These are phyloP conservation scores for Pseudomyrmex sp. DNA, from an alignment of 1,140 invertebrate genomes.

Conservation along the genomic window DNA sequence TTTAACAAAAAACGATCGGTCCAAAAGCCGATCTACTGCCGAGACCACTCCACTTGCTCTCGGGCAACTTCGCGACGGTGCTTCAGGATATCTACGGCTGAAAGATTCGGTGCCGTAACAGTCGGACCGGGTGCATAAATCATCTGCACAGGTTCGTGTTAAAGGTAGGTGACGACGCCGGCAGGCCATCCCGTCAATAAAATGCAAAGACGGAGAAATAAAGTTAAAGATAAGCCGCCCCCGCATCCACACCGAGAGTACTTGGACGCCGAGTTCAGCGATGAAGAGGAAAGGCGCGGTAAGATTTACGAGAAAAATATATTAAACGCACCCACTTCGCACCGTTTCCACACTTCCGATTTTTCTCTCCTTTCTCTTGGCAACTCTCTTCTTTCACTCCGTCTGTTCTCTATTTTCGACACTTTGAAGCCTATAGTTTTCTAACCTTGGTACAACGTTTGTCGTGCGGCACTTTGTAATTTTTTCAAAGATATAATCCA, in stretches of 20 bases:
- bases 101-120: conserved; percentile 64
- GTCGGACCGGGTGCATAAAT: conserved; percentile 70
- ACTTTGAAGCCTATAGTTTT: conserved; percentile 15
- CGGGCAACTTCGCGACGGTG: conserved; percentile 55
- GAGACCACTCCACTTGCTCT: conserved; percentile 35
- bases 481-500: conserved; percentile 8
- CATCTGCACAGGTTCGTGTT: conserved; percentile 64
- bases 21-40: conserved; percentile 62
- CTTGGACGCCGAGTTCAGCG: conserved; percentile 81
- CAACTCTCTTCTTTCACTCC: background rate
- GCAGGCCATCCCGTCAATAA: conserved; percentile 74
- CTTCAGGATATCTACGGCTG: conserved; percentile 66
- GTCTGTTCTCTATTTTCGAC: conserved; percentile 29
- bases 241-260: conserved; percentile 78
- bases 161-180: conserved; percentile 63
- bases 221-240: conserved; percentile 75
- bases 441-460: conserved; percentile 16
- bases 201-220: conserved; percentile 78
- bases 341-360: conserved; percentile 21
- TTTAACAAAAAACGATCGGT: conserved; percentile 67
- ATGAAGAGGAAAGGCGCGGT: conserved; percentile 77
- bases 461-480: background rate
- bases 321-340: conserved; percentile 71
- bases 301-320: conserved; percentile 80
- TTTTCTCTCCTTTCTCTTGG: conserved; percentile 23